Evolutionary conservation across 2,888 invertebrate genomes (phyloP), one percentile per base, ranked within the genome.

Genomic region (Phytoseiulus persimilis): DNA sequence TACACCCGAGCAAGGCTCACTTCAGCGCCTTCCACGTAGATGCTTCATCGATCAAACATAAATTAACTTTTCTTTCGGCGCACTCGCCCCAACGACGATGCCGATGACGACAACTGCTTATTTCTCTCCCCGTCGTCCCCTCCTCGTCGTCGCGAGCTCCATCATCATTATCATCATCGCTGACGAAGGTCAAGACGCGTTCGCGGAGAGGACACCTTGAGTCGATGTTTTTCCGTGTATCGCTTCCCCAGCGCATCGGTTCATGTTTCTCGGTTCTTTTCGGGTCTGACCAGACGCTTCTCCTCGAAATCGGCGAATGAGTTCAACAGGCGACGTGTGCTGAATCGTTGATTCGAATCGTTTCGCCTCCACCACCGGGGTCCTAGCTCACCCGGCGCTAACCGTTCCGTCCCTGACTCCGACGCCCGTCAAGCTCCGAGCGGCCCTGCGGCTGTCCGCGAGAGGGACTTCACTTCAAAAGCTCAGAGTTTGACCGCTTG

Each of bases 21-120:
- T 65, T 23, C 65, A 65, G 23, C 18, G 65, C 65, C 65, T 65
- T 65, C 18, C 65, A 65, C 65, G 65, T 65, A 28, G 87, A 33
- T 31, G 87, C 32, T 87, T 31, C 87, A 87, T 87, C 87, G 87
- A 87, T 87, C 87, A 87, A 33, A 87, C 87, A 87, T 45, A 33
- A 87, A 87, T 87, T 87, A 87, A 87, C 87, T 87, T 87, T 87
- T 87, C 87, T 87, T 28, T 28, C 65, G 65, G 18, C 65, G 65
- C 65, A 65, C 65, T 23, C 18, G 65, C 65, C 18, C 65, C 65
- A 65, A 28, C 65, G 65, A 23, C 18, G 65, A 65, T 65, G 65
- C 1, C 65, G 65, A 65, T 65, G 65, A 65, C 65, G 65, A 65
- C 65, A 65, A 65, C 65, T 28, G 65, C 65, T 65, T 65, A 65